Conservation (phyloP, 2,888 invertebrate genomes). For the Himalopsyche anomala region DNA sequence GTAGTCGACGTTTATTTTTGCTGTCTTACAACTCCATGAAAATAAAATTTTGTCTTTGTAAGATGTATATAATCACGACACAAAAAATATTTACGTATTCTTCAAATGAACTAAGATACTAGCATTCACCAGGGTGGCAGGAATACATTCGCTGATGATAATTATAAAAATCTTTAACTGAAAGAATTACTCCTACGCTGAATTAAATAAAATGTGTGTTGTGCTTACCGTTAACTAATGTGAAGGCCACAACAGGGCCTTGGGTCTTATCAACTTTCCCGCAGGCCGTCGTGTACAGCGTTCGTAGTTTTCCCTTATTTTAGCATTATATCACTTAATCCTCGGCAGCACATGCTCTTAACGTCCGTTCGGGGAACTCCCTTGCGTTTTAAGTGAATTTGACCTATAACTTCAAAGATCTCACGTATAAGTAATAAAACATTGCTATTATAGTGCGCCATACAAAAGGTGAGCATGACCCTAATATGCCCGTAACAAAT, state of each 20-base stretch:
- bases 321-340: slow-evolving; percentile 37
- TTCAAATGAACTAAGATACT: too few species aligned
- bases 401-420: slow-evolving; percentile 40
- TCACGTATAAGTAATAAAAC: slow-evolving; percentile 25
- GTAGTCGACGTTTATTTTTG: too few species aligned
- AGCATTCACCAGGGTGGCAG: too few species aligned
- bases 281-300: slow-evolving; percentile 4
- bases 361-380: slow-evolving; percentile 40
- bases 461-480: slow-evolving; percentile 34
- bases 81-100: too few species aligned
- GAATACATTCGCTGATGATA: too few species aligned
- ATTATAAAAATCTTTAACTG: too few species aligned
- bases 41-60: too few species aligned
- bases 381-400: slow-evolving; percentile 40
- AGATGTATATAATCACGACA: too few species aligned
- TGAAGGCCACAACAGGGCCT: slow-evolving; percentile 1
- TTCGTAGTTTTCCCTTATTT: slow-evolving; percentile 41
- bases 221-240: slow-evolving; percentile 2
- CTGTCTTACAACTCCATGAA: too few species aligned
- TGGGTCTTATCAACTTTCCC: slow-evolving; percentile 38
- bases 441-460: slow-evolving; percentile 1
- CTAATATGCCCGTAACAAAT: too few species aligned
- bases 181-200: too few species aligned
- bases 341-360: slow-evolving; percentile 43
- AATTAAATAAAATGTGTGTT: background rate